These are phyloP conservation scores for Drosophila kanapiae DNA, from an alignment of 1,140 invertebrate species.

Conservation along the genomic window DNA sequence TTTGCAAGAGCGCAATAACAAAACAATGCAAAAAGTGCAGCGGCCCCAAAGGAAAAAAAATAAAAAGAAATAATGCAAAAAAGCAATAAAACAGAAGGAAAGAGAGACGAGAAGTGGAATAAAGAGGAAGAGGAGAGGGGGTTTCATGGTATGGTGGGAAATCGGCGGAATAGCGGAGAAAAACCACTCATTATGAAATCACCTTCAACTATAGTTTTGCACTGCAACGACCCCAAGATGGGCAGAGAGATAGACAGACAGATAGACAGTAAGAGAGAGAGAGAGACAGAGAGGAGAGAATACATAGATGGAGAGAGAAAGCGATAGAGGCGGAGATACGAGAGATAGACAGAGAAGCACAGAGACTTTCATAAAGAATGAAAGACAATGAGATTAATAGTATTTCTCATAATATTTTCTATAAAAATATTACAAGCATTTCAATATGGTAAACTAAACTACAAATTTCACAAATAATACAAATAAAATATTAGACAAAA, in stretches of 20 bases:
- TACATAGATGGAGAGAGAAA: neutral
- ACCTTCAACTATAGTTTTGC: constrained; percentile 78
- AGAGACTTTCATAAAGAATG: no score
- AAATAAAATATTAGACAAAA: neutral
- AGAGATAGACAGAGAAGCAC: neutral
- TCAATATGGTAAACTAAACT: no score
- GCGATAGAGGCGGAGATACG: neutral
- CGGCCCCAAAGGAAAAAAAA: constrained; percentile 38
- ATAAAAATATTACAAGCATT: no score
- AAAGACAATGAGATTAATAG: neutral
- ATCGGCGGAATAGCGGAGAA: constrained; percentile 15
- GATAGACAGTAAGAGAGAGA: neutral
- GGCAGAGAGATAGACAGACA: constrained; percentile 11
- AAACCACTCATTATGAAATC: constrained; percentile 74
- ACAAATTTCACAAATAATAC: no score
- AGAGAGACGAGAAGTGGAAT: neutral
- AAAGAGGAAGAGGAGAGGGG: neutral
- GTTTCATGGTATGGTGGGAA: neutral
- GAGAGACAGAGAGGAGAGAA: neutral
- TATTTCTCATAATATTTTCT: neutral
- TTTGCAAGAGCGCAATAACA: constrained; percentile 54
- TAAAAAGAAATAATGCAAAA: constrained; percentile 15
- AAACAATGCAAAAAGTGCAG: constrained; percentile 44
- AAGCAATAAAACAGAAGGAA: constrained; percentile 11
- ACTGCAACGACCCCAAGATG: constrained; percentile 68